Evolutionary conservation across 2,888 invertebrate species (phyloP), one percentile per base, ranked within the genome.

Genomic region (Microchrysa polita): DNA sequence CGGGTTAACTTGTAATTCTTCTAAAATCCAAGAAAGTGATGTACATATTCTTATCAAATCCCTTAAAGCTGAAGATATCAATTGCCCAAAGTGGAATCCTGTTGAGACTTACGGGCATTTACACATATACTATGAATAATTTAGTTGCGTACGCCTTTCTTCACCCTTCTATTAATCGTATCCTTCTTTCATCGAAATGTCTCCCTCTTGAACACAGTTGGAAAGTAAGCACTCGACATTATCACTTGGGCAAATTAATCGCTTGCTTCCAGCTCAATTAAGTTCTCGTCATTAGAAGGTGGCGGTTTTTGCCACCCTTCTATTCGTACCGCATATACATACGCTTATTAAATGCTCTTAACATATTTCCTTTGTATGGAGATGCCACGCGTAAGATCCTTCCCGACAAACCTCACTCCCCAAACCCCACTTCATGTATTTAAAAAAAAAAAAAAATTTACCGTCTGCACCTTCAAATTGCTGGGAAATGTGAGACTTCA

Each of bases 401-500:
- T 23, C n/a, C 59, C 22, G 12, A 23, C 20, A 23, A n/a, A n/a
- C 22, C 23, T 23, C 22, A 23, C 27, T n/a, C n/a, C 9, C 9
- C 59, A 57, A 12, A n/a, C 48, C 48, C 12, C 10, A 10, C 48
- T 48, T 48, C 48, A n/a, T n/a, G 16, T 7, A 12, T 48, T 48
- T 48, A 22, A 59, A 10, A 59, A 23, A 59, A 59, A 23, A 22
- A 20, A 23, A 14, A 59, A 59, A 59, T 59, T 59, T 59, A 20
- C 20, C 20, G 27, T 59, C 59, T 59, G 59, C 59, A 59, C 59
- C 59, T 59, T 27, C 22, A 59, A 57, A 59, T 59, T 59, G 23
- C 27, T 59, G 59, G 59, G 59, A 59, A 59, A 59, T 27, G 59
- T 59, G 59, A 59, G 27, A 59, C 59, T 59, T 59, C 59, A 59